Conservation (phyloP, 1,140 invertebrate genomes). For the Intoshia linei region DNA sequence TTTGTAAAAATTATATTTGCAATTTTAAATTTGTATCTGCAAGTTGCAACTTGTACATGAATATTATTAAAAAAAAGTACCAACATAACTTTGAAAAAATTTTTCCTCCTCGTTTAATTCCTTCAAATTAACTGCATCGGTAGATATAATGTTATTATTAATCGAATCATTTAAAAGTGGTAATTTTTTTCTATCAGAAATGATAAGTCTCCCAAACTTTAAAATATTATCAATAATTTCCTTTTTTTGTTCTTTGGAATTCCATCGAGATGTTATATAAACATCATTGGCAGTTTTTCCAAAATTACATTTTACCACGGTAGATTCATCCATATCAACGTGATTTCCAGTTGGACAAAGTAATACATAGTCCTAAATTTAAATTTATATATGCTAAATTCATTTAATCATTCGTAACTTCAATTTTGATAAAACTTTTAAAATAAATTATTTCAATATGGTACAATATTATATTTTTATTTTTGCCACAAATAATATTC, state of each 20-base stretch:
- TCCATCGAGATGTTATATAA: slow-evolving; percentile 44
- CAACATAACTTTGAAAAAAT: slow-evolving; percentile 11
- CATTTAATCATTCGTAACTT: no score
- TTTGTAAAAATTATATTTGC: no score
- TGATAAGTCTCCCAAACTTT: not conserved
- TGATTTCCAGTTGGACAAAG: slow-evolving; percentile 42
- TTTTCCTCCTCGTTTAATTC: slow-evolving; percentile 6
- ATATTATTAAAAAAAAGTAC: no score
- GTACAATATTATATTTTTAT: not conserved
- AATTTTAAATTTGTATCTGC: no score
- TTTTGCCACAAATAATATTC: no score
- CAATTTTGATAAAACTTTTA: not conserved
- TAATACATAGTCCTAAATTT: slow-evolving; percentile 39
- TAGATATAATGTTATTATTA: not conserved
- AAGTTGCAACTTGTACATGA: no score
- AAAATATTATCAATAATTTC: no score
- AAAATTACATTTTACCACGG: slow-evolving; percentile 22
- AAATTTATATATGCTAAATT: no score
- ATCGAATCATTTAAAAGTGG: not conserved
- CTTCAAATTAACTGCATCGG: not conserved
- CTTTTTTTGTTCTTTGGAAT: no score
- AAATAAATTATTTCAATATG: slow-evolving; percentile 3
- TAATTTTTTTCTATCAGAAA: not conserved
- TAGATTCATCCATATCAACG: slow-evolving; percentile 5
- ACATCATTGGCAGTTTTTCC: slow-evolving; percentile 46